Percentiles rank a stretch among this genome's conserved stretches.
Conservation (phyloP, 2,797 vertebrate species). For the Aselliscus stoliczkanus region DNA sequence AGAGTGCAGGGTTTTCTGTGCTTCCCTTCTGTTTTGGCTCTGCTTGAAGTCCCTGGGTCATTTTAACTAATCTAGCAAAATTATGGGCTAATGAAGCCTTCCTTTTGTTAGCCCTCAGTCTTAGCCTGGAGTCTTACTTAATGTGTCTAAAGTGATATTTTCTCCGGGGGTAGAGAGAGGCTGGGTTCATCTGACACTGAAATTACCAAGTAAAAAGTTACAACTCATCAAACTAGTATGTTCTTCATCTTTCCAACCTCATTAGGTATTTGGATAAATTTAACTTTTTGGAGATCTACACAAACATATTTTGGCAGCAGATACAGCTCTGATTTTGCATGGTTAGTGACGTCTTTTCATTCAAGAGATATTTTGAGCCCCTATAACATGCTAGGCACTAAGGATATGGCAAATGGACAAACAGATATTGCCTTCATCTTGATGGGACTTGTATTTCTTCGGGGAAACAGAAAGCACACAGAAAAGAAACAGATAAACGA, state of each 20-base stretch:
- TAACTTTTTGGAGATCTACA: background rate
- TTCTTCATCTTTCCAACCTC: background rate
- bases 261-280: background rate
- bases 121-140: background rate
- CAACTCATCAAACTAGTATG: background rate
- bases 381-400: background rate
- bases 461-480: background rate
- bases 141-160: background rate
- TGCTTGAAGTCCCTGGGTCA: background rate
- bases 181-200: background rate
- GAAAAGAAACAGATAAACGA: background rate
- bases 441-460: background rate
- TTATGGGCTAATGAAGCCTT: background rate
- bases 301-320: background rate
- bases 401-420: background rate
- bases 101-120: background rate
- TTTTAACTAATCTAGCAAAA: background rate
- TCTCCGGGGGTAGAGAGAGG: background rate
- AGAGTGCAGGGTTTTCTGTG: background rate
- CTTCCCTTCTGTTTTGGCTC: background rate
- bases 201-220: background rate
- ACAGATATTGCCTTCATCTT: background rate
- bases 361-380: background rate
- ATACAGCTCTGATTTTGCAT: background rate
- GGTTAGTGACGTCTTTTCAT: background rate